These are phyloP conservation scores for Prunella strophiata DNA, from an alignment of 2,797 vertebrate species.

Conservation along the genomic window DNA sequence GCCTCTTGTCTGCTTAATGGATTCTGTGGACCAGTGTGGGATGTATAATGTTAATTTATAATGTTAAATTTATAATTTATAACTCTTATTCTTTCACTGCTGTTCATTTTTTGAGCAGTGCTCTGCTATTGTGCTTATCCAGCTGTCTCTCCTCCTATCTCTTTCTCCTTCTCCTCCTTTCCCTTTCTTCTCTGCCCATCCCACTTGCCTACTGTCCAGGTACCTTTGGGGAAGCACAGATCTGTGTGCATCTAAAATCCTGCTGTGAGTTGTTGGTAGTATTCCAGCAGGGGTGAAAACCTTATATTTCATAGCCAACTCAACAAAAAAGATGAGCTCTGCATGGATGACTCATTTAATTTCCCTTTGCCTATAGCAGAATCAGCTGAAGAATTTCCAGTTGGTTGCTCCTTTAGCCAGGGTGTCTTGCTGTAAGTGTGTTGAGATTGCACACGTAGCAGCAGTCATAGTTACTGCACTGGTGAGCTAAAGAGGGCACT, in stretches of 20 bases:
- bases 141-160: neutral
- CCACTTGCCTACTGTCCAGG: neutral
- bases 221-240: neutral
- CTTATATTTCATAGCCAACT: neutral
- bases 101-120: neutral
- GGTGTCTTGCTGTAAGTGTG: neutral
- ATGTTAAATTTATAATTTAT: neutral
- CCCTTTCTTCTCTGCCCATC: neutral
- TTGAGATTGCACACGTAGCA: neutral
- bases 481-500: constrained; percentile 31
- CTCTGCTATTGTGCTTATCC: neutral
- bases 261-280: neutral
- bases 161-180: neutral
- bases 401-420: neutral
- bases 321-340: neutral
- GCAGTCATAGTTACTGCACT: neutral
- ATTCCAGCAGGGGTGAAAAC: neutral
- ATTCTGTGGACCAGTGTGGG: neutral
- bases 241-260: neutral
- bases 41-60: neutral
- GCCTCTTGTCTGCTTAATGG: neutral
- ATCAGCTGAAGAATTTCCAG: constrained; percentile 18
- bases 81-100: neutral
- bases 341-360: neutral
- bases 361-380: neutral